These are phyloP conservation scores for Hirtodrosophila alboralis DNA, from an alignment of 2,888 invertebrate genomes.

Conservation along the genomic window DNA sequence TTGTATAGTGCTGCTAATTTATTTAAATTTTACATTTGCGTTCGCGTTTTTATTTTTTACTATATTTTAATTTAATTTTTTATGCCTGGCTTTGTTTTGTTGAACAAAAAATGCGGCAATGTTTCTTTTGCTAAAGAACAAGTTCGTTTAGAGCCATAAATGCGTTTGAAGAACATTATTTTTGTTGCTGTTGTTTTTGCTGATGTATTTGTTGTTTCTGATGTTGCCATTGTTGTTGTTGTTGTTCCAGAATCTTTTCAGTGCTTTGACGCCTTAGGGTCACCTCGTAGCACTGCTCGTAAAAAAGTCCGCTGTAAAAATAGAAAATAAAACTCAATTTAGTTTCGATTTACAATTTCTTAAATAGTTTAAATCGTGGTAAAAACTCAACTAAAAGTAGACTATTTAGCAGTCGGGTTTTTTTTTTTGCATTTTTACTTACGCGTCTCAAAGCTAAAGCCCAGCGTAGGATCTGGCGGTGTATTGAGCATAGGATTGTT, in stretches of 20 bases:
- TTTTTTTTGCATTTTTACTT: too few species aligned
- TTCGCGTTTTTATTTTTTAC: constrained; percentile 31
- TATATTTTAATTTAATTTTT: constrained; percentile 10
- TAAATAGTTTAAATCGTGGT: too few species aligned
- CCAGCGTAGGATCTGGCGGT: constrained; percentile 82
- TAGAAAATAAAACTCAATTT: neutral
- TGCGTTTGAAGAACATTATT: constrained; percentile 59
- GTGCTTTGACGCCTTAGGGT: constrained; percentile 85
- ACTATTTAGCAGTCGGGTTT: too few species aligned
- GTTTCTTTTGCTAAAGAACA: constrained; percentile 21
- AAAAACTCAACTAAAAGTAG: too few species aligned
- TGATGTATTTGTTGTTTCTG: constrained; percentile 24
- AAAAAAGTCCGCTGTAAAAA: constrained; percentile 87
- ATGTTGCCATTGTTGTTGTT: constrained; percentile 17
- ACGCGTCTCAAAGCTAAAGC: constrained; percentile 84
- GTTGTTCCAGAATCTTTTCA: constrained; percentile 22
- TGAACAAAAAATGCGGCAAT: constrained; percentile 35
- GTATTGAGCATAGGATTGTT: constrained; percentile 82
- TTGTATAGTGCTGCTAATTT: constrained; percentile 67
- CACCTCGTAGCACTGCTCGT: constrained; percentile 90
- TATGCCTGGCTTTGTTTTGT: constrained; percentile 24
- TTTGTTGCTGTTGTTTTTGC: constrained; percentile 14
- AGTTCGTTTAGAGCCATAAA: constrained; percentile 62
- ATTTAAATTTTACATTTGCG: constrained; percentile 45
- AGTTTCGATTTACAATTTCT: neutral